Base-by-base conservation (phyloP, 2,113 vertebrate genomes). In the Capreolus pygargus region DNA sequence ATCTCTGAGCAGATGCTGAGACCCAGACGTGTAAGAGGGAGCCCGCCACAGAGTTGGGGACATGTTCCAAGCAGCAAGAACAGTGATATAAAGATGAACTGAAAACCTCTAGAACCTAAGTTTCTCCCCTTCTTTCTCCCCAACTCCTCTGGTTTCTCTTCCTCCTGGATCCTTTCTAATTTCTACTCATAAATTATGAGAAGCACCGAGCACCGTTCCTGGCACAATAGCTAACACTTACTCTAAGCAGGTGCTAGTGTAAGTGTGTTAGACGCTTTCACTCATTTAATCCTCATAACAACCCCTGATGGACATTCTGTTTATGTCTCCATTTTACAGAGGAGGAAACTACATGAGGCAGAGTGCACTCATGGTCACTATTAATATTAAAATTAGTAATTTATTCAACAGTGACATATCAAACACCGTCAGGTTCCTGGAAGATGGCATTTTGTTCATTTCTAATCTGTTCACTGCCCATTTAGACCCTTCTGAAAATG, bases 221-320 rank as follows among this genome's bases (percentile, higher is more conserved):
- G 47, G 16, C 15, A 9, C 25, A 47, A 47, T n/a, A 58, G 50
- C 79, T 6, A 27, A 36, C 28, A 28, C 39, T 10, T 54, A 36
- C 5, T 1, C 1, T 1, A 0, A 4, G 58, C 39, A 3, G n/a
- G 25, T 36, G 58, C 25, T 47, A 7, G 12, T 14, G 12, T 60
- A 9, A 61, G 28, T 7, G 23, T 50, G 60, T 15, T 13, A 0
- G 6, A 0, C 2, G 50, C 1, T 1, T 33, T 61, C 5, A 52
- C 17, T 57, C 52, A 30, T 23, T 84, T 19, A 52, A 17, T 82
- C 43, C 61, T 91, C 67, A 2, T 27, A 47, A 39, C 70, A n/a
- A 6, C 30, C 50, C 30, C 45, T 1, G 11, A 30, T 6, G 27
- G 84, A 33, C 33, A 5, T 2, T 23, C n/a, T 6, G 9, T 74